These are phyloP conservation scores for Nebria ingens DNA, from an alignment of 1,140 invertebrate species.

Conservation along the genomic window DNA sequence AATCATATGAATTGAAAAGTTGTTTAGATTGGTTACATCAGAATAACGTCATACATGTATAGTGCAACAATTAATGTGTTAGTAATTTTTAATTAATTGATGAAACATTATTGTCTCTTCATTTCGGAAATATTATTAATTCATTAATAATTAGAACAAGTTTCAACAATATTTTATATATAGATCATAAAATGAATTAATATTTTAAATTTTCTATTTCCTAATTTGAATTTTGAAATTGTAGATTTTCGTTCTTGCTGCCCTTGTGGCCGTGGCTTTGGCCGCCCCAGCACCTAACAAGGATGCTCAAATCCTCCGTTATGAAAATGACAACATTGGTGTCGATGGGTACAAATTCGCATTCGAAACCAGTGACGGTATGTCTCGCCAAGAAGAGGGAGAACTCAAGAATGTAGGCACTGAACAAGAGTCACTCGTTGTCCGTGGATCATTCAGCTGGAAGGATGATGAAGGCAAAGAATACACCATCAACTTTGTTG, in stretches of 20 bases:
- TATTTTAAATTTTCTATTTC: slow-evolving; percentile 20
- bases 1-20: no score
- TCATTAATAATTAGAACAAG: no score
- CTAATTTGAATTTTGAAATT: slow-evolving; percentile 35
- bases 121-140: no score
- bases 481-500: slow-evolving; percentile 22
- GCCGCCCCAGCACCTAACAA: slow-evolving; percentile 11
- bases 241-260: slow-evolving; percentile 18
- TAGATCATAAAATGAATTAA: slow-evolving; percentile 13
- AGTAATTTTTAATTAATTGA: no score
- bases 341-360: slow-evolving; percentile 1
- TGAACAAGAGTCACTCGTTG: slow-evolving; percentile 19
- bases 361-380: slow-evolving; percentile 36
- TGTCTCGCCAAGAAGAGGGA: slow-evolving; percentile 35
- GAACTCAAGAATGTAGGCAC: slow-evolving; percentile 32
- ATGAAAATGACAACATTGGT: slow-evolving; percentile 1
- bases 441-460: slow-evolving; percentile 32
- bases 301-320: not conserved
- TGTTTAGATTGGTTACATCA: no score
- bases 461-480: slow-evolving; percentile 25
- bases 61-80: no score
- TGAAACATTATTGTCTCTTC: no score
- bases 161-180: slow-evolving; percentile 11
- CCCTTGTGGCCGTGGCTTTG: not conserved
- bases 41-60: no score